Evolutionary conservation across 2,113 vertebrate species (phyloP), one percentile per base, ranked within the genome.

Genomic region (Sciurus niger): DNA sequence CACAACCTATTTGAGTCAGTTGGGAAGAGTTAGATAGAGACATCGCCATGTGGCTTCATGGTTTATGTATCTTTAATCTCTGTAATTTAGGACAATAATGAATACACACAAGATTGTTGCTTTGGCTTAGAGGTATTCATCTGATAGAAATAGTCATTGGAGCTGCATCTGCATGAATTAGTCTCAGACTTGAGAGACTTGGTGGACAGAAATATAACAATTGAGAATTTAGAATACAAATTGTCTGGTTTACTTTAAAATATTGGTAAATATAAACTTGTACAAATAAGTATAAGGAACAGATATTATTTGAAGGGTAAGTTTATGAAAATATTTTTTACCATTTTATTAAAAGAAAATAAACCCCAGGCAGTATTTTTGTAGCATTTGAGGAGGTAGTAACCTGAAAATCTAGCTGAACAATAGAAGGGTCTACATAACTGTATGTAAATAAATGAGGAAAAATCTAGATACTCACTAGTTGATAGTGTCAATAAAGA

Each of bases 61-160:
- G 96, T 96, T 98, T 96, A 98, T 97, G 97, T 94, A 97, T 97
- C 85, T 96, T 97, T 97, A 97, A 97, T 98, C 93, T 97, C 86
- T 72, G 77, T 94, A 94, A 98, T 98, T 98, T 96, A 95, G 93
- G 32, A 78, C 32, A 34, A 43, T 97, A 86, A 97, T 97, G 97
- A 97, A 96, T 58, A 68, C 8, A 96, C 92, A 93, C 0, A 6
- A 79, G 92, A 95, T 48, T 14, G 84, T 79, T 90, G 92, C 93
- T 92, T 79, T 92, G 87, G 92, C 96, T 53, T 77, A 4, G 67
- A 84, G 48, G 30, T 96, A 65, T 67, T 95, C 68, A 48, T 87
- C 53, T 88, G 65, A 60, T 92, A 63, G 89, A 91, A 94, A 96
- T 53, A 53, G 76, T 30, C 65, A 73, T 2, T 82, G 79, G 72